Evolutionary conservation across 2,113 vertebrate genomes (phyloP).

Genomic region (Eulemur macaco): DNA sequence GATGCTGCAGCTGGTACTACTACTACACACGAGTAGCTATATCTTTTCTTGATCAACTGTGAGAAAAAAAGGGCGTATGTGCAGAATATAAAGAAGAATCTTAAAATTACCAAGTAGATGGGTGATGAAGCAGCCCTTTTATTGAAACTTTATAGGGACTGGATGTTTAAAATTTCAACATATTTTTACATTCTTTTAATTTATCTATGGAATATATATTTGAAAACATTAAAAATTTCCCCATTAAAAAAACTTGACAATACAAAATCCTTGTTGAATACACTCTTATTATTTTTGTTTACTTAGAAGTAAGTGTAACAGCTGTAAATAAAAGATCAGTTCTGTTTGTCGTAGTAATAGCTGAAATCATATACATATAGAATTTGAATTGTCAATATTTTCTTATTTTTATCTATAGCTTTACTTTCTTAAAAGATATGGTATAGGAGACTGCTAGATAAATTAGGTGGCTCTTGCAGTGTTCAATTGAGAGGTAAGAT

Average conservation of each 20-base stretch:
- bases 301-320: not conserved
- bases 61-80: not conserved
- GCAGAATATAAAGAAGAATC: not conserved
- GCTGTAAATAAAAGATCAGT: not conserved
- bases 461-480: not conserved
- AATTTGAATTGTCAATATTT: not conserved
- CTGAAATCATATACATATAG: not conserved
- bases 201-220: not conserved
- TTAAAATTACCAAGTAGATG: not conserved
- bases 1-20: not conserved
- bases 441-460: not conserved
- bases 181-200: not conserved
- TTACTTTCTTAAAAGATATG: slow-evolving; percentile 21
- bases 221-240: not conserved
- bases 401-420: not conserved
- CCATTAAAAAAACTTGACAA: not conserved
- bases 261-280: not conserved
- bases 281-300: not conserved
- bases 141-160: not conserved
- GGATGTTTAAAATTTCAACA: not conserved
- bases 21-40: not conserved
- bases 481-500: too few relatives aligned
- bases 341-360: not conserved
- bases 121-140: not conserved
- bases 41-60: not conserved